These are phyloP conservation scores for Lamprologus lemairii DNA, from an alignment of 2,113 vertebrate genomes.

Conservation along the genomic window DNA sequence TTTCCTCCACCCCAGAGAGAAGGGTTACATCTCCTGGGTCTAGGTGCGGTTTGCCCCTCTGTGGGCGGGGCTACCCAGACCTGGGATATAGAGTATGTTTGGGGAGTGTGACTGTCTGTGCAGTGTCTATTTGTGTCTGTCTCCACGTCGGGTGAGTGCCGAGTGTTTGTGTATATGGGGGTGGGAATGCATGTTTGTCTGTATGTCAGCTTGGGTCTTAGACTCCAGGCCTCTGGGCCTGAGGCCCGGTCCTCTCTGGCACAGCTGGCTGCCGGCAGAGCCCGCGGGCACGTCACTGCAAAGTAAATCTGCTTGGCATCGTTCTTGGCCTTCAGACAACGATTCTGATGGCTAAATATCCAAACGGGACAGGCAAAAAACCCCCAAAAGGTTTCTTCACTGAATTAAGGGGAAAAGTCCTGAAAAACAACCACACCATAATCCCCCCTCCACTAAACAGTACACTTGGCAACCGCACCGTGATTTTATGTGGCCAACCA, in stretches of 20 bases:
- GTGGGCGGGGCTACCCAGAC: accelerated
- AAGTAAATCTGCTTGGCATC: not conserved
- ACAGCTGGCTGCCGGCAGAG: not conserved
- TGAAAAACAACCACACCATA: not conserved
- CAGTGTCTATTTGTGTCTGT: not conserved
- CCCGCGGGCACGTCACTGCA: not conserved
- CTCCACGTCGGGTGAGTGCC: accelerated
- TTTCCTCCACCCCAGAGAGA: not conserved
- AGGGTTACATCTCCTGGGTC: not conserved
- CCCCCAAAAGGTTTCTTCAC: accelerated
- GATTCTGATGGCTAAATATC: not conserved
- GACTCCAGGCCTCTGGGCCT: not conserved
- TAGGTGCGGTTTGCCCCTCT: accelerated
- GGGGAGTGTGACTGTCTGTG: not conserved
- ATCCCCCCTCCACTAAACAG: not conserved
- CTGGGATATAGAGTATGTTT: not conserved
- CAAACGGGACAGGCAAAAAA: not conserved
- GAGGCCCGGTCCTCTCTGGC: not conserved
- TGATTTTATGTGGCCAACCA: not conserved
- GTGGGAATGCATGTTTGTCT: not conserved
- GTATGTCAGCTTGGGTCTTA: not conserved
- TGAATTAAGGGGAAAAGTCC: not conserved
- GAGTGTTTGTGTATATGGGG: not conserved
- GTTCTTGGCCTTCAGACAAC: not conserved
- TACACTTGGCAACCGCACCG: not conserved